Evolutionary conservation across 2,888 invertebrate genomes (phyloP), one percentile per base, ranked within the genome.

Genomic region (Liopterus haemorrhoidalis): DNA sequence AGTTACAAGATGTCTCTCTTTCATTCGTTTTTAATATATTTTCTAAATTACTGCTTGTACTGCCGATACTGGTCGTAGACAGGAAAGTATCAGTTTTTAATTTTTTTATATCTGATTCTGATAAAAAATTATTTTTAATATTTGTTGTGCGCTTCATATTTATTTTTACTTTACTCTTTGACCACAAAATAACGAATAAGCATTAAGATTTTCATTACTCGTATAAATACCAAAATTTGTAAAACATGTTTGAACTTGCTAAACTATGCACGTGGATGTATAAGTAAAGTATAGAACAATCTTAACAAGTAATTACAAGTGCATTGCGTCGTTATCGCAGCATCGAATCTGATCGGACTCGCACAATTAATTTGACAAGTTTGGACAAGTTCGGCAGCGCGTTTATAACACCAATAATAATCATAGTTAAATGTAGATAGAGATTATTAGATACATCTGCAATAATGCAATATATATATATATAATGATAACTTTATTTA

Each of bases 61-160:
- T 18, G 39, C 18, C 28, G 28, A 19, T 39, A 39, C 36, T 36
- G 28, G 3, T 39, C 28, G 27, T 19, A 27, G 2, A 19, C 38
- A 38, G 3, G 38, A 24, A 25, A 24, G 25, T 28, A 28, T 28
- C 28, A 28, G 27, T 25, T 38, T 38, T 38, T 15, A 25, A 20
- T 14, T 32, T 32, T 27, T 39, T 39, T 28, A 9, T 9, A 28
- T 39, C 27, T 15, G 28, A 39, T 27, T 39, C 27, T 38, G 25
- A 27, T 30, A 25, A 38, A 39, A 39, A 39, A 16, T 39, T 19
- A 39, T 18, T 39, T 28, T 39, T 25, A 27, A 38, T 38, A 38
- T 38, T 39, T 21, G n/a, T 20, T 8, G 22, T 37, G 37, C 37
- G 37, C 37, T 22, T 39, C 3, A 39, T 39, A 39, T 28, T 16